Evolutionary conservation across 2,797 vertebrate species (phyloP), one percentile per base, ranked within the genome.

Genomic region (Ataeniobius toweri): DNA sequence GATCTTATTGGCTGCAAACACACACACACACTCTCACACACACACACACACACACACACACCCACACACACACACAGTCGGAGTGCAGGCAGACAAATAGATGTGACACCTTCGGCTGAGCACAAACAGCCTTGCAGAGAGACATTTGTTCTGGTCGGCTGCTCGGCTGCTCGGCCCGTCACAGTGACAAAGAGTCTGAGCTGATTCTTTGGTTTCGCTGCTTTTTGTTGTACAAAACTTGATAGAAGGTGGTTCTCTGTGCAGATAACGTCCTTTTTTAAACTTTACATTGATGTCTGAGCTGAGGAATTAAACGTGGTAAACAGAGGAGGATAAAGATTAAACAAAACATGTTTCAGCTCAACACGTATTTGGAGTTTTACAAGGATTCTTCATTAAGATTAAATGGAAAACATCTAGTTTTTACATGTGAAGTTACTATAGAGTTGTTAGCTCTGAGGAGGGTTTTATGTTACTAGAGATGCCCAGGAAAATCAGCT

Each of bases 141-240:
- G 70, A 83, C 78, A 31, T 86, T 85, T 39, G 78, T 84, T 83
- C 77, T 81, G 82, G 75, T 74, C 8, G 86, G 81, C 8, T 46
- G 78, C 77, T 74, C 8, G 86, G 81, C 8, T 46, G 78, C 77
- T 85, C 72, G 2, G 70, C 51, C 71, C 3, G 80, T 83, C 80
- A 36, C 22, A 71, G 59, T 72, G 77, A 85, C 76, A 59, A 41
- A 77, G 31, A 74, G 79, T 83, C 73, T 1, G 76, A 78, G 28
- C 24, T 48, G 53, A 51, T 73, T 76, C 76, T 69, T 51, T 39
- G 13, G 61, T 75, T 78, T 65, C 26, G 9, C 50, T 56, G 71
- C 67, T 39, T 74, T 70, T 46, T 26, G 59, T 72, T 26, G 1
- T 69, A 22, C 73, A 1, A 3, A 1, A 39, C 78, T 24, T 3